Conservation (phyloP, 1,140 invertebrate species). For the Heliconius hermathena region DNA sequence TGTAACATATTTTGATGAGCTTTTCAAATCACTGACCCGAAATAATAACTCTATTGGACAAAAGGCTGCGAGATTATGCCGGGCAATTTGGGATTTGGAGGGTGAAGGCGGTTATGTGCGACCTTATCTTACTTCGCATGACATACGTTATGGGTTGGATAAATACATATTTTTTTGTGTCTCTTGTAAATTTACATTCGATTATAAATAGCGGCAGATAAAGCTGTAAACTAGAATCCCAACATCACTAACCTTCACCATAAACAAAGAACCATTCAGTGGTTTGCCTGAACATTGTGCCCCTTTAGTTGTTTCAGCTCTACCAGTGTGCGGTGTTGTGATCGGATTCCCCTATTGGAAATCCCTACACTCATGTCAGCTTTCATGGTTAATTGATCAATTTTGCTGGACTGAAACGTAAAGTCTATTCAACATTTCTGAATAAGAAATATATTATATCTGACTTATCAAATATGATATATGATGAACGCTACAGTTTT, state of each 20-base stretch:
- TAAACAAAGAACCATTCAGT: conserved; percentile 14
- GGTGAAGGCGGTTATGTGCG: conserved; percentile 46
- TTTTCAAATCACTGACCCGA: conserved; percentile 61
- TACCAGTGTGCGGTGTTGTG: conserved; percentile 60
- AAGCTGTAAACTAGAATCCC: not conserved
- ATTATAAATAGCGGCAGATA: not conserved
- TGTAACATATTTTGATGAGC: conserved; percentile 26
- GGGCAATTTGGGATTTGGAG: conserved; percentile 62
- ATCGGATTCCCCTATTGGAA: conserved; percentile 73
- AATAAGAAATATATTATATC: not conserved
- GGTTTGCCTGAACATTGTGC: conserved; percentile 33
- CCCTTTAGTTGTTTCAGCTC: conserved; percentile 64
- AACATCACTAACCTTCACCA: not conserved
- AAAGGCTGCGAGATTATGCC: conserved; percentile 65
- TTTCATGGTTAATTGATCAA: conserved; percentile 68
- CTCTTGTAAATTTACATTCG: not conserved
- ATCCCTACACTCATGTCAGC: conserved; percentile 56
- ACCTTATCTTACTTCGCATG: conserved; percentile 54
- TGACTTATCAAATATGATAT: too few relatives aligned
- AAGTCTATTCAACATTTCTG: not conserved
- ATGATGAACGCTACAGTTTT: too few relatives aligned
- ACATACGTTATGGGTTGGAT: conserved; percentile 43
- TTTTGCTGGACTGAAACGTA: conserved; percentile 49
- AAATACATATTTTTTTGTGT: conserved; percentile 1
- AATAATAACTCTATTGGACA: conserved; percentile 73